Percentiles rank a stretch among this genome's conserved stretches.
Conservation (phyloP, 2,797 vertebrate species). For the Cyprinodon diabolis region DNA sequence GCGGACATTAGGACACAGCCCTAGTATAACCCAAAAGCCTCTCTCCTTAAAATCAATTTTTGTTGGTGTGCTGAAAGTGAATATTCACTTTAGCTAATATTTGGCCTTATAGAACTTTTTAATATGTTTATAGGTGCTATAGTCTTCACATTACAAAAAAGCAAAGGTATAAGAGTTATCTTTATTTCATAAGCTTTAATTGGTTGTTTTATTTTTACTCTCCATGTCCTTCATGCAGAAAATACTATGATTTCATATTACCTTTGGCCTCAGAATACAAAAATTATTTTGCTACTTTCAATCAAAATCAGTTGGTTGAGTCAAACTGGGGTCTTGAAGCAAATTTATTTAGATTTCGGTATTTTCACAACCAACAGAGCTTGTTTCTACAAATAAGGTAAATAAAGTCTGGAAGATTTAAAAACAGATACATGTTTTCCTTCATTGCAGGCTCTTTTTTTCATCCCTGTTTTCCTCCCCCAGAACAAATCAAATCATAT, state of each 20-base stretch:
- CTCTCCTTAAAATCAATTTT: no score
- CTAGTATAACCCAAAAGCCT: no score
- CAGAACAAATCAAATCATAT: conserved; percentile 27
- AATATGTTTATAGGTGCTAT: no score
- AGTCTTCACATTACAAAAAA: no score
- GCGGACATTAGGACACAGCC: no score
- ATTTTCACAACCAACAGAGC: neutral
- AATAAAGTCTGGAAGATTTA: conserved; percentile 54
- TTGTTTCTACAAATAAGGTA: conserved; percentile 43
- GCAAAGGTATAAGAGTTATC: no score
- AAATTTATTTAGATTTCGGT: neutral
- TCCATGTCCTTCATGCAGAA: neutral
- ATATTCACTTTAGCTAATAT: no score
- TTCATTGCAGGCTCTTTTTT: neutral
- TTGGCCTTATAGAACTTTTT: no score
- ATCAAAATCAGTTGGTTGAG: neutral
- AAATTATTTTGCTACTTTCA: neutral
- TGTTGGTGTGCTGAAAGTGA: no score
- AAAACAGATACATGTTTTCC: conserved; percentile 1
- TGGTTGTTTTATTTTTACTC: no score
- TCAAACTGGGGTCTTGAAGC: neutral
- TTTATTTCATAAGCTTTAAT: no score
- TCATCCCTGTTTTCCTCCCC: conserved; percentile 11
- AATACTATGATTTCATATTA: neutral
- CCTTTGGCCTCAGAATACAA: neutral